Evolutionary conservation across 2,888 invertebrate species (phyloP), one percentile per base, ranked within the genome.

Genomic region (Phengaris arion): DNA sequence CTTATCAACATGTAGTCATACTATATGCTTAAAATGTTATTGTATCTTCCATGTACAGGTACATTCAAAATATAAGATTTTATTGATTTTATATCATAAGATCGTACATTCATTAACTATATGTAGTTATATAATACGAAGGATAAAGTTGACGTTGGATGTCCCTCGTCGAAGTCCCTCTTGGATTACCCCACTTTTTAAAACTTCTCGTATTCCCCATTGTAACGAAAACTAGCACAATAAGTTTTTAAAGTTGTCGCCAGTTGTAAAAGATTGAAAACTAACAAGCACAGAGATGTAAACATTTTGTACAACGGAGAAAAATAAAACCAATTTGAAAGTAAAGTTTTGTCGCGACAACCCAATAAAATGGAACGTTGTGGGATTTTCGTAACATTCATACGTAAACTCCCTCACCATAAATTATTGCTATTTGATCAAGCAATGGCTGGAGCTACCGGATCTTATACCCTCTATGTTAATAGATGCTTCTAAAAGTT

Each of bases 221-320:
- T 64, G 35, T 35, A 59, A 59, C 22, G 64, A 64, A 64, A 64
- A 64, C 64, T 64, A 45, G 45, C 64, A 64, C 64, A 64, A 45
- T 35, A 64, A 64, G 64, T 64, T 64, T 35, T 64, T 64, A 64
- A 64, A 64, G 35, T 64, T 64, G 35, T 64, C 35, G 35, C 35
- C 64, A 35, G 35, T 64, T 64, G 35, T 12, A 64, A 64, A 35
- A 64, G 35, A 64, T 35, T 64, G 64, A 35, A 64, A 35, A 64
- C 22, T 64, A 64, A 64, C 64, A 64, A 35, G 64, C 64, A 35
- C 6, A 35, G 22, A 64, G 64, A 9, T 64, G 12, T 5, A 64
- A 64, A 64, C 64, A 64, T 64, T 57, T 64, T 64, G 35, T 45
- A 64, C 6, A 64, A 64, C 35, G 35, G 64, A 45, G 64, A 35